Evolutionary conservation across 30 jellyfish, hydroid and myxozoan genomes (phyloP), one percentile per base, ranked within the genome.

Genomic region (Mastigias papua): DNA sequence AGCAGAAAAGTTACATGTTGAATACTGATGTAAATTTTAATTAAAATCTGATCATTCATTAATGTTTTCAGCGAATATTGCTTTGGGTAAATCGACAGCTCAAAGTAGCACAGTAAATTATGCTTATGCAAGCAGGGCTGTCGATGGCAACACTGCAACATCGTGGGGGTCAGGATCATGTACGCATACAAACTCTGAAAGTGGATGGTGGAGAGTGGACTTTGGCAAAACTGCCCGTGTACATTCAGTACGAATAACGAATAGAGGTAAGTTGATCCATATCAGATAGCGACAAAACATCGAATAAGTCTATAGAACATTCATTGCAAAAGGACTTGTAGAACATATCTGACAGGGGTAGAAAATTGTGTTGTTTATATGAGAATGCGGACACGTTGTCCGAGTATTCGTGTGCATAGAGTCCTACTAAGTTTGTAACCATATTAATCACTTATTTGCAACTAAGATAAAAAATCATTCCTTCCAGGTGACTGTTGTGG

Each of bases 131-230:
- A 10, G 42, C 1, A 72, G 68, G 49, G 83, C 83, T 8, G 83
- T 72, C 9, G 83, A 72, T 37, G 83, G 83, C 5, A 25, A 37
- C 37, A 46, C 35, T 5, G 25, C 25, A 19, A 72, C 69, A 17
- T 8, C 17, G 25, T 72, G 68, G 68, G 4, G 11, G 25, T 72
- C 63, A 3, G 42, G 35, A 1, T 7, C 83, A 5, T 72, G 83
- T 26, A 9, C 83, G 15, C 69, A 46, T 34, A 72, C 83, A 19
- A 10, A 29, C 6, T 10, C 20, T 9, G 68, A 29, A 19, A 20
- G 69, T 19, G 27, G 28, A n/a, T 72, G 83, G 83, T 72, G 83
- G 83, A 48, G 68, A 25, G 83, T 72, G 35, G 83, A 72, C 0
- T 72, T 72, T 72, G 83, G 83, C 8, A 34, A 37, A 34, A 34